phyloP scores from a whole-genome alignment of 2,113 vertebrate genomes.

The Balaeniceps rex region DNA sequence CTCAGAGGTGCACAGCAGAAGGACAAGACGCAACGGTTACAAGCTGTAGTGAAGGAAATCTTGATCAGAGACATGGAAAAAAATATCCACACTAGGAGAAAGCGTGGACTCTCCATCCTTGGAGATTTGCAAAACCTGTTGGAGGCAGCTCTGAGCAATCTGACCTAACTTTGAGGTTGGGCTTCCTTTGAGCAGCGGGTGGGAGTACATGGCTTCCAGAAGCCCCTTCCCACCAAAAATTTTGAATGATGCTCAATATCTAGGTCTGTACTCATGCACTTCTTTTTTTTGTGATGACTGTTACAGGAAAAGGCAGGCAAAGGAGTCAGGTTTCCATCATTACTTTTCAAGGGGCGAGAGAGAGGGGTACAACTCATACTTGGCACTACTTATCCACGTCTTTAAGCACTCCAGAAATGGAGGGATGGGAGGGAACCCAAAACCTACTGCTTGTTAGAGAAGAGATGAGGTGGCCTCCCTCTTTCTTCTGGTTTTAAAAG shows the following conservation, averaged over 20 bases:
- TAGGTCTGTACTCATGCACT: not conserved
- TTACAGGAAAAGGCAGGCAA: not conserved
- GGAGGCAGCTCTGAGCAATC: not conserved
- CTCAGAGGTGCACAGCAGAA: not conserved
- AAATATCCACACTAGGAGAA: not conserved
- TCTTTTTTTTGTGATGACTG: not conserved
- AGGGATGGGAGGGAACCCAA: not conserved
- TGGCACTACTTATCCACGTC: not conserved
- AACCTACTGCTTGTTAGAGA: not conserved
- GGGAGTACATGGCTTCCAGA: not conserved
- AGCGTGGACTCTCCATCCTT: too few relatives aligned
- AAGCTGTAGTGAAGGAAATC: not conserved
- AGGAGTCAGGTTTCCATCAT: not conserved
- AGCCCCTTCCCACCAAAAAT: not conserved
- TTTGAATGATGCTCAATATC: not conserved
- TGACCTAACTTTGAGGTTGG: not conserved
- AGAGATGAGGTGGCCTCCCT: not conserved
- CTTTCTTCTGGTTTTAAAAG: not conserved
- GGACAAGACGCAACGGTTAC: not conserved
- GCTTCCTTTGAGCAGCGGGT: not conserved
- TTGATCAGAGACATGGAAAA: not conserved
- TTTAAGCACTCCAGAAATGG: not conserved
- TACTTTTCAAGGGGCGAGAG: not conserved
- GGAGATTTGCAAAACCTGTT: not conserved
- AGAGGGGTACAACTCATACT: not conserved